A percentile compares a stretch with the other conserved stretches of the same genome.
phyloP scores from a whole-genome alignment of 2,797 vertebrate genomes.

The Xiphorhynchus erythropygius region DNA sequence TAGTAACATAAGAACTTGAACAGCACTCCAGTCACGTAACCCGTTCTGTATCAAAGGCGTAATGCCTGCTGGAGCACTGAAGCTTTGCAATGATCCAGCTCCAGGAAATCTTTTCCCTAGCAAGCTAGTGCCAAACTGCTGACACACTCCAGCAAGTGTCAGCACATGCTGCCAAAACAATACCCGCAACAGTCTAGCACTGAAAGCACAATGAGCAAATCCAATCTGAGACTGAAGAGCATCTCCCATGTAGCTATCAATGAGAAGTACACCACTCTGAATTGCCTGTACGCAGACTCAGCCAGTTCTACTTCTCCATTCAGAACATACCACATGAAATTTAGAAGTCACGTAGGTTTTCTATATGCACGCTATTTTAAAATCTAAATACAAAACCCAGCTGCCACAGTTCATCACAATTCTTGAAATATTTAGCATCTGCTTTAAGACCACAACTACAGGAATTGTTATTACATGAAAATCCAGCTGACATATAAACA shows the following conservation, averaged over 20 bases:
- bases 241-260: not conserved
- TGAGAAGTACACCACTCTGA: not conserved
- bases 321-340: not conserved
- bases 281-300: not conserved
- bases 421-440: conserved; percentile 39
- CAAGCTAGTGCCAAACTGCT: not conserved
- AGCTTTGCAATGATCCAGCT: not conserved
- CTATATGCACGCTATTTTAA: not conserved
- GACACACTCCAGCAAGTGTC: not conserved
- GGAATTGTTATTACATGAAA: not conserved
- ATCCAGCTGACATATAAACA: conserved; percentile 36
- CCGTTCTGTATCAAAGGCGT: not conserved
- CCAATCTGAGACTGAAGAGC: not conserved
- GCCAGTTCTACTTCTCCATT: not conserved
- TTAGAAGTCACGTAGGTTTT: not conserved
- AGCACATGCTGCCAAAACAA: conserved; percentile 32
- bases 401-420: not conserved
- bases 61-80: not conserved
- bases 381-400: not conserved
- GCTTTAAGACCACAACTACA: conserved; percentile 12
- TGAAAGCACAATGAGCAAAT: not conserved
- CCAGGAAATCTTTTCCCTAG: not conserved
- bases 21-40: not conserved
- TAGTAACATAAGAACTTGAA: not conserved
- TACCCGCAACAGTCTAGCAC: not conserved